Evolutionary conservation across 2,113 vertebrate species (phyloP), one percentile per base, ranked within the genome.

Genomic region (Serilophus lunatus): DNA sequence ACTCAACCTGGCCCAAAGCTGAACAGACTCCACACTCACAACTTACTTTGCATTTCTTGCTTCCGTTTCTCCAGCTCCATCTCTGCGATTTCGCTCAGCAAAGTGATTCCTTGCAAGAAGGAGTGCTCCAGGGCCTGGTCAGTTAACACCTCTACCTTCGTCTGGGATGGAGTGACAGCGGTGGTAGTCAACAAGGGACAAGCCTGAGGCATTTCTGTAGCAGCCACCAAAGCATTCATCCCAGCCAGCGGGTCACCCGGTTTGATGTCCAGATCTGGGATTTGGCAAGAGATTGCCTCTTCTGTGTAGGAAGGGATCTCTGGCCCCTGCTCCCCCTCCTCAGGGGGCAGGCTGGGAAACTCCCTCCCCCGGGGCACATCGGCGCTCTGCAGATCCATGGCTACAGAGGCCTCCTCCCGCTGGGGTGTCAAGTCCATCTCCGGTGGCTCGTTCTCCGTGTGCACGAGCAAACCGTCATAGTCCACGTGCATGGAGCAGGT

Each of bases 31-130:
- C 2, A 1, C 31, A 6, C 15, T 23, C 22, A 4, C 3, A 15
- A 92, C 98, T 98, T 95, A 99, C 98, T 96, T 47, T 97, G 92
- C 19, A 59, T 69, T 69, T 98, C 98, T 82, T 97, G 97, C 82
- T 97, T 97, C 95, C 98, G 94, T 75, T 98, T 97, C 93, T 99
- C 98, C 94, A 99, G 98, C 91, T 99, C 99, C 80, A 98, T 96
- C 92, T 98, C 98, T 0, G 99, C 99, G 42, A 99, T 99, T 96
- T 99, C 99, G 47, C 99, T 99, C 77, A 99, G 98, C 77, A 99
- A 97, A 35, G 99, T 98, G 98, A 99, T 99, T 18, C 99, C 99
- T 19, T 99, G 99, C 69, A 99, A 94, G 17, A 99, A 98, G 59
- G 98, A 98, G 71, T 97, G 98, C 22, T 97, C 98, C 79, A 97